Evolutionary conservation across 2,797 vertebrate species (phyloP).

Genomic region (Anomalospiza imberbis): DNA sequence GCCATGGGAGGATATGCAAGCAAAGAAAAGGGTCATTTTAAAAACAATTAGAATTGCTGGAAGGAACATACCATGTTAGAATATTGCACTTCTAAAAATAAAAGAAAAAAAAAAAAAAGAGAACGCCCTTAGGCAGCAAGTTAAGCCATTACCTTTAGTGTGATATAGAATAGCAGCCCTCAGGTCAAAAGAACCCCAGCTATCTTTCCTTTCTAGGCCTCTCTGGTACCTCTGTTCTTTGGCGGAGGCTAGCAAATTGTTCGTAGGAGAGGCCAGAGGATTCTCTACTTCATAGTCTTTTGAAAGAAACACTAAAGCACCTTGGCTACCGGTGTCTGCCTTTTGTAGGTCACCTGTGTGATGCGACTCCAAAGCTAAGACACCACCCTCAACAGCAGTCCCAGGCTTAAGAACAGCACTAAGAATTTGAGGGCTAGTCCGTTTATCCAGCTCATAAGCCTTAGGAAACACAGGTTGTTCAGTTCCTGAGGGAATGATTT

Average conservation of each 20-base stretch:
- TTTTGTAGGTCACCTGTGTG: slow-evolving; percentile 80
- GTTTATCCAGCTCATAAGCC: slow-evolving; percentile 87
- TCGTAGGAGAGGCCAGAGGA: slow-evolving; percentile 82
- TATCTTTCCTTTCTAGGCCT: slow-evolving; percentile 88
- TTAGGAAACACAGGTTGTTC: slow-evolving; percentile 83
- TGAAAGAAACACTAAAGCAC: slow-evolving; percentile 81
- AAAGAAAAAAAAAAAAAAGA: neutral
- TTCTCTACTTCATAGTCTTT: slow-evolving; percentile 87
- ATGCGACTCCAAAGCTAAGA: slow-evolving; percentile 78
- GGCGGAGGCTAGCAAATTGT: slow-evolving; percentile 86
- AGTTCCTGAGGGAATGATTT: slow-evolving; percentile 77
- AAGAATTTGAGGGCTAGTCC: slow-evolving; percentile 87
- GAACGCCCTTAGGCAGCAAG: neutral
- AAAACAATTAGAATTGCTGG: neutral
- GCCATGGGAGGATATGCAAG: neutral
- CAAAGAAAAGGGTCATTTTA: neutral
- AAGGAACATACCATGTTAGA: neutral
- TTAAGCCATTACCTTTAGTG: slow-evolving; percentile 89
- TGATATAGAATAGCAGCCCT: slow-evolving; percentile 97
- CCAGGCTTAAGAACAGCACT: slow-evolving; percentile 76
- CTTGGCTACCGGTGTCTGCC: slow-evolving; percentile 79
- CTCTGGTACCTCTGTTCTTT: slow-evolving; percentile 88
- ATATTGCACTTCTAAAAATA: neutral
- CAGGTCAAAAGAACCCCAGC: slow-evolving; percentile 89
- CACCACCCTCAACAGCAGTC: slow-evolving; percentile 78